Base-by-base conservation (phyloP, 92 coral and sea anemone genomes). In the Nematostella vectensis region DNA sequence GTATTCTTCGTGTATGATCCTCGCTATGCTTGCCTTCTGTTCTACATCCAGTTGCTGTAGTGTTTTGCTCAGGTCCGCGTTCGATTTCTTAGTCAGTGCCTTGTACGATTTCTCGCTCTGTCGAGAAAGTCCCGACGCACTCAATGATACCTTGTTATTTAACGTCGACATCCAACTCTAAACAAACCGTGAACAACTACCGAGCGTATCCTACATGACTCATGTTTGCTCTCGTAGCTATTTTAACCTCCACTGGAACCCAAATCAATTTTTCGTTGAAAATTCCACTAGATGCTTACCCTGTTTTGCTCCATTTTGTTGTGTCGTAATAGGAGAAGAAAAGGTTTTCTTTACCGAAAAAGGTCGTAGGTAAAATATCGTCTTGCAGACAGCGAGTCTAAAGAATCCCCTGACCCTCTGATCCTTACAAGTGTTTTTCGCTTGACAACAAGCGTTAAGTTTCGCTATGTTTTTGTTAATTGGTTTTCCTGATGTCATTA, bases 21-120 rank as follows among this genome's bases (percentile, higher is more conserved):
- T 82, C 8, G 89, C 57, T 29, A 82, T 82, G 61, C 54, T 82
- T 49, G 84, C 27, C 31, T 77, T 48, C 43, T 70, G 83, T 52
- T 82, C 89, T 11, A 64, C 60, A 54, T 82, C 77, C 22, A 82
- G 69, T 21, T 74, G 74, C 22, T 66, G 71, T 4, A 82, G 51
- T 11, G 83, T 82, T 19, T 82, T 79, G 48, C 48, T 58, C 27
- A 82, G 69, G 43, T 76, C 84, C n/a, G 80, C 80, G 25, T 79
- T 77, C 0, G 83, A 77, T 56, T 78, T 79, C 39, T 60, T 62
- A 6, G 59, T 39, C 13, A 71, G 61, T 22, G 62, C 85, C 24
- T 82, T 67, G 57, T 82, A 82, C 0, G 68, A 54, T 51, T 63
- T 71, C 16, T 64, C 42, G 58, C 89, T 82, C 58, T 71, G 74